Base-by-base conservation (phyloP, 2,797 vertebrate genomes). In the Salarias fasciatus region DNA sequence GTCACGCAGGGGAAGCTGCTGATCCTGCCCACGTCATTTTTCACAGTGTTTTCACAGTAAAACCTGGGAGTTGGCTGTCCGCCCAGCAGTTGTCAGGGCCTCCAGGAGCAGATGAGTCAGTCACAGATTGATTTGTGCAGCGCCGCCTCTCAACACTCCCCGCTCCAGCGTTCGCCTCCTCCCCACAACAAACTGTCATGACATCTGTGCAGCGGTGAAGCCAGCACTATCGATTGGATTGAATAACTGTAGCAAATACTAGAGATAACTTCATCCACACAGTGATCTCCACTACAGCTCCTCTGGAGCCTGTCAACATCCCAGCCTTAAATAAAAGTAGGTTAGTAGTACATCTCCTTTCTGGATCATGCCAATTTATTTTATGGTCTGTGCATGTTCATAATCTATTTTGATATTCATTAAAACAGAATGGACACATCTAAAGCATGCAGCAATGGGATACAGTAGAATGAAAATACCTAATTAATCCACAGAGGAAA, bases 101-200 rank as follows among this genome's bases (percentile, higher is more conserved):
- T 69, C 46, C 42, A 59, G 81, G 52, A 81, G 71, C 55, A 57
- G 51, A 77, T 80, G 78, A 85, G 72, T 86, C 82, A 73, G 43
- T 63, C 51, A 11, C 53, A 13, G 71, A 79, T 82, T 50, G 78
- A 80, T 86, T 67, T 45, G 46, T 70, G 75, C 61, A 45, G 76
- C 53, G 3, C 61, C 47, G 60, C 75, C 73, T 83, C 60, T 72
- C 54, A 48, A 12, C 33, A 3, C 68, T 44, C 11, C 6, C 14
- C 6, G 48, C 30, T 55, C 40, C 28, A 15, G 49, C 3, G 53
- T 63, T 48, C n/a, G 38, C 49, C 48, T 50, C 63, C 73, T 2
- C 46, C 59, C 59, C 13, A 0, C 44, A 1, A 48, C 55, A 31
- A 14, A 63, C 53, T 28, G 29, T 61, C 52, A 28, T 49, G 76